Percentiles rank a stretch among this genome's conserved stretches.
These are phyloP conservation scores for Drosophila ohnishii DNA, from an alignment of 1,140 invertebrate genomes.

Conservation along the genomic window DNA sequence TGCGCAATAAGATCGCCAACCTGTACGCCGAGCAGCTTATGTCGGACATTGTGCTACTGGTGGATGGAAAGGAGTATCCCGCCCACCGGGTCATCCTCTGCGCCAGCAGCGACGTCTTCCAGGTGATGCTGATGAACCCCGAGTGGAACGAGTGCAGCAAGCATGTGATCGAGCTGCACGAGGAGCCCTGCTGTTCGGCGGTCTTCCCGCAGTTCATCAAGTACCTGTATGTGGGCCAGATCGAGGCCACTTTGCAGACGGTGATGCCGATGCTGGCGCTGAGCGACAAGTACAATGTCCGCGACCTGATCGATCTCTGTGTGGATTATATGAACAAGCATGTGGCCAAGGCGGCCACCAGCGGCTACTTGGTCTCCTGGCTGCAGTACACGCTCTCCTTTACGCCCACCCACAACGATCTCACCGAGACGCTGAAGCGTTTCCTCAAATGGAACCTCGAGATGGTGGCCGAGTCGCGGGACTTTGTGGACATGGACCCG, in stretches of 20 bases:
- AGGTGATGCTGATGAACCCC: slow-evolving; percentile 97
- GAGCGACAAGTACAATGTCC: slow-evolving; percentile 97
- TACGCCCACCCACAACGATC: slow-evolving; percentile 87
- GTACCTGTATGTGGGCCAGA: slow-evolving; percentile 97
- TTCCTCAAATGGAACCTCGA: slow-evolving; percentile 97
- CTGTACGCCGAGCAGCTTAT: slow-evolving; percentile 92
- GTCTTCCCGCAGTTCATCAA: slow-evolving; percentile 95
- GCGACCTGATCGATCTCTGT: slow-evolving; percentile 92
- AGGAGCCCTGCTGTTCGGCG: slow-evolving; percentile 91
- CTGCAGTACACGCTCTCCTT: slow-evolving; percentile 93
- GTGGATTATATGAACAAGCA: slow-evolving; percentile 94
- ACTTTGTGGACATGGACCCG: slow-evolving; percentile 92
- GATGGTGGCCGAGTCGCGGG: slow-evolving; percentile 89
- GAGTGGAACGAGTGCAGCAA: slow-evolving; percentile 96
- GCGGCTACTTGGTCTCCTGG: slow-evolving; percentile 94
- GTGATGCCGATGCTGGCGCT: slow-evolving; percentile 93
- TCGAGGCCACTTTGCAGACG: slow-evolving; percentile 91
- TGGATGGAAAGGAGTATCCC: slow-evolving; percentile 91
- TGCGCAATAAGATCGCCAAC: slow-evolving; percentile 91
- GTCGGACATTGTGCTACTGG: slow-evolving; percentile 93
- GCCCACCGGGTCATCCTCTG: slow-evolving; percentile 96
- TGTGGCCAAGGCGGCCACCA: slow-evolving; percentile 91
- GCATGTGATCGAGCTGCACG: slow-evolving; percentile 91
- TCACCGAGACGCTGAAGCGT: slow-evolving; percentile 88
- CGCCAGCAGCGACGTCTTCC: slow-evolving; percentile 97